A percentile compares a stretch with the other conserved stretches of the same genome.
phyloP scores from a whole-genome alignment of 2,797 vertebrate species.

The Cyprinella venusta region DNA sequence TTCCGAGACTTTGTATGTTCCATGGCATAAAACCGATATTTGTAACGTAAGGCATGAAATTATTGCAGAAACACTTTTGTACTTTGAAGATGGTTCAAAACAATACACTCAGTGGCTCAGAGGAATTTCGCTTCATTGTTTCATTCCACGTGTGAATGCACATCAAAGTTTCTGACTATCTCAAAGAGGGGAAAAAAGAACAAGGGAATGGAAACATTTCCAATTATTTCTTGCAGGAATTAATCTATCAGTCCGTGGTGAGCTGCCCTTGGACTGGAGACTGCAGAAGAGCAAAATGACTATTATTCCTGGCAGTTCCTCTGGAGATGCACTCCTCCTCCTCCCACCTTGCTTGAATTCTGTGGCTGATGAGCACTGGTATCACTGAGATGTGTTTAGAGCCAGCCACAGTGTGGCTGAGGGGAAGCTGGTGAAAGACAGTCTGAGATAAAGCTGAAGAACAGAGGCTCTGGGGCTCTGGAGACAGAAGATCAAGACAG shows the following conservation, averaged over 20 bases:
- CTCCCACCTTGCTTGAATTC: conserved; percentile 32
- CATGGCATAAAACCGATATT: background rate
- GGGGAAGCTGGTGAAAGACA: conserved; percentile 39
- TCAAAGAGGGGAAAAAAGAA: conserved; percentile 13
- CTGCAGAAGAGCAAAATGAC: conserved; percentile 39
- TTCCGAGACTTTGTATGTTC: background rate
- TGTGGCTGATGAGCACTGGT: conserved; percentile 32
- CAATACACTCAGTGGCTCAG: background rate
- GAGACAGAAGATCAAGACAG: conserved; percentile 40
- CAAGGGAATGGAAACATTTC: conserved; percentile 66
- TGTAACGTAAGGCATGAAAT: background rate
- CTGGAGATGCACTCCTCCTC: conserved; percentile 49
- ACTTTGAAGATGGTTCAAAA: conserved; percentile 6
- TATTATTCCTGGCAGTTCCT: conserved; percentile 58
- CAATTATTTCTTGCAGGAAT: conserved; percentile 70
- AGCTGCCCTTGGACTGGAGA: conserved; percentile 28
- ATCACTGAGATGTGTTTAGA: conserved; percentile 41
- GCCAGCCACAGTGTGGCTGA: background rate
- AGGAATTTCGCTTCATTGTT: conserved; percentile 27
- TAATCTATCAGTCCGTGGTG: conserved; percentile 47
- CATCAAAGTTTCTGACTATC: conserved; percentile 39
- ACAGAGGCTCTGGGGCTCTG: conserved; percentile 24
- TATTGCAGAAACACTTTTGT: conserved; percentile 20
- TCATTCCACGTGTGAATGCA: conserved; percentile 35
- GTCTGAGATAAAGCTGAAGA: conserved; percentile 29